Evolutionary conservation across 1,140 invertebrate species (phyloP).

Genomic region (Neodiprion pinetum): DNA sequence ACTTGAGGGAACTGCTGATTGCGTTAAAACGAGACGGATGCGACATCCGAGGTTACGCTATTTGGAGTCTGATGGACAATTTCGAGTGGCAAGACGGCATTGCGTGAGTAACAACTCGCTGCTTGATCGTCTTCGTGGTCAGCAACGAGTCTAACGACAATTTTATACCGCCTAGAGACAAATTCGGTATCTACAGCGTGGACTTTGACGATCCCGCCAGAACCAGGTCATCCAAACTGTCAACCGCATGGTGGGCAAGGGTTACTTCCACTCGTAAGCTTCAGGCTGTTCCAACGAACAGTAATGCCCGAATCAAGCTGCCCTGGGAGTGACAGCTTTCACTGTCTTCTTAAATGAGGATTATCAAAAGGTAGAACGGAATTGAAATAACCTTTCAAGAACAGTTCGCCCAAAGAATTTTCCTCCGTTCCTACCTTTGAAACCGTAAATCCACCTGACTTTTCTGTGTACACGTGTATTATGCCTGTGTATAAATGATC

Average conservation of each 20-base stretch:
- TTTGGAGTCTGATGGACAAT: not conserved
- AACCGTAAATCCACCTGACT: not conserved
- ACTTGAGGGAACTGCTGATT: not conserved
- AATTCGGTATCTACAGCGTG: slow-evolving; percentile 55
- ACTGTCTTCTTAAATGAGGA: no score
- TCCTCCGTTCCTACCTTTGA: no score
- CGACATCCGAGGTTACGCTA: not conserved
- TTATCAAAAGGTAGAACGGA: no score
- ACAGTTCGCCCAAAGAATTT: no score
- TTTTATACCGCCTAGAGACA: slow-evolving; percentile 32
- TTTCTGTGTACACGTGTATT: not conserved
- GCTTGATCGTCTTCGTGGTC: not conserved
- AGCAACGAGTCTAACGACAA: not conserved
- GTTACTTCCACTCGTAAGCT: not conserved
- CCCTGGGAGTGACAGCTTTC: no score
- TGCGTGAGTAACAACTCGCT: not conserved
- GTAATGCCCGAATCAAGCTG: not conserved
- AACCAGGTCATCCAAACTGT: slow-evolving; percentile 48
- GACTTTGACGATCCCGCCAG: slow-evolving; percentile 52
- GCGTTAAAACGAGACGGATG: not conserved
- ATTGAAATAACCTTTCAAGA: no score
- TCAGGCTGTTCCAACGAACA: not conserved
- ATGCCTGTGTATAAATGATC: not conserved
- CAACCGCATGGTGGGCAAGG: slow-evolving; percentile 20
- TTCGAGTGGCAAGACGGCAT: not conserved